phyloP scores from a whole-genome alignment of 2,888 invertebrate species.

The Agapostemon virescens region DNA sequence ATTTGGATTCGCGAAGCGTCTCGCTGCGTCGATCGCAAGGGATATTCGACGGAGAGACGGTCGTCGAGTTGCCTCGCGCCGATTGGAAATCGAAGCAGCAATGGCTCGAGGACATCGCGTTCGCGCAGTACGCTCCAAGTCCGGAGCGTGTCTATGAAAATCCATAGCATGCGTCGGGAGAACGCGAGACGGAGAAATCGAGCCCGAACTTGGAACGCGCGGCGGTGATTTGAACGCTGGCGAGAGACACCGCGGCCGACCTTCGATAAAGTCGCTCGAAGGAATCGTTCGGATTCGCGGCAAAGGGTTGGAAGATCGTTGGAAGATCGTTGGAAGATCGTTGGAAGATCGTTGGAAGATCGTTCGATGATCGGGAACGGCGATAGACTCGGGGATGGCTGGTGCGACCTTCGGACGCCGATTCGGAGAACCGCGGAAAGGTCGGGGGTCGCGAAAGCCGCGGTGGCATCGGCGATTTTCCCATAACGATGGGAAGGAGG shows the following conservation, averaged over 20 bases:
- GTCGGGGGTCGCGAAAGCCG: conserved; percentile 3
- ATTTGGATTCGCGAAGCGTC: too few species aligned
- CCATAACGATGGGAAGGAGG: conserved; percentile 23
- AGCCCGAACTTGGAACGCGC: neutral
- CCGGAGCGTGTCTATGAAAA: neutral
- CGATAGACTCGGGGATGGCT: neutral
- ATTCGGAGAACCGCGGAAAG: neutral
- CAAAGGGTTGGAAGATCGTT: neutral
- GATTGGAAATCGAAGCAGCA: too few species aligned
- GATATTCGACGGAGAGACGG: too few species aligned
- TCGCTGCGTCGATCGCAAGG: too few species aligned
- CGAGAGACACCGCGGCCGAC: too few species aligned
- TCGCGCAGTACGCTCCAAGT: too few species aligned
- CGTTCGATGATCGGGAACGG: neutral
- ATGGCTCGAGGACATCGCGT: too few species aligned
- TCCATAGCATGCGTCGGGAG: neutral
- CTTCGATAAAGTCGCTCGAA: neutral
- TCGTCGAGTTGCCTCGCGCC: too few species aligned
- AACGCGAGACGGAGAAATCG: neutral
- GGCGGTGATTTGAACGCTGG: neutral
- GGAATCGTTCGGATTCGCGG: neutral
- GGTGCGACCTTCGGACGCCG: too few species aligned
- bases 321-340: too few species aligned
- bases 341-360: neutral
- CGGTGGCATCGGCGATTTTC: conserved; percentile 35